Evolutionary conservation across 2,888 invertebrate species (phyloP), one percentile per base, ranked within the genome.

Genomic region (Elmis aenea): DNA sequence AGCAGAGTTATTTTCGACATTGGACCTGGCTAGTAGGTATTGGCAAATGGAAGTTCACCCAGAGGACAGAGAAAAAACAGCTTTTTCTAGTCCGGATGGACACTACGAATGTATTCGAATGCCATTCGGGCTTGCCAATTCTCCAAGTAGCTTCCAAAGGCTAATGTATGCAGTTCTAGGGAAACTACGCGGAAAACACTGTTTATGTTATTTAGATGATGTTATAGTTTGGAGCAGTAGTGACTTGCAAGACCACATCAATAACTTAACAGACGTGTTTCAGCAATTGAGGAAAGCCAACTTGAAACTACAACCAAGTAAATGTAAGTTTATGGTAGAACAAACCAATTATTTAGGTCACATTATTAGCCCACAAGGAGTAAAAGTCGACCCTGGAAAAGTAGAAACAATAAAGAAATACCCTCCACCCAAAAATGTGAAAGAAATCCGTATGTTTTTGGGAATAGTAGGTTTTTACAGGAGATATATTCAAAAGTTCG

Each of bases 101-200:
- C n/a, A n/a, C n/a, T n/a, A n/a, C n/a, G n/a, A n/a, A n/a, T n/a
- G n/a, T n/a, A n/a, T n/a, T n/a, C n/a, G n/a, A 2, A 50, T 59
- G 50, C 50, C 50, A 2, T 53, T 57, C 35, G 58, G 58, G 1
- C 31, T 60, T 2, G 26, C 33, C 13, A 54, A 54, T 27, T 45
- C 49, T 0, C 55, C 58, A 0, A 31, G 42, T 1, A 59, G 53
- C 4, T 59, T 58, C 36, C 54, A 54, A 33, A 13, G 57, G 16
- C 26, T 46, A 5, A 51, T 57, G 41, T 47, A 53, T 22, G 26
- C 46, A 34, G 26, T 50, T 34, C 24, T 58, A 5, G 26, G 38
- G 9, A 50, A 33, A 12, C 34, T 33, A 12, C 18, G 26, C 11
- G 25, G 39, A 23, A 30, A 47, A 36, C 28, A 36, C 13, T 46